A percentile compares a stretch with the other conserved stretches of the same genome.
Conservation (phyloP, 2,113 vertebrate species). For the Lagopus muta region DNA sequence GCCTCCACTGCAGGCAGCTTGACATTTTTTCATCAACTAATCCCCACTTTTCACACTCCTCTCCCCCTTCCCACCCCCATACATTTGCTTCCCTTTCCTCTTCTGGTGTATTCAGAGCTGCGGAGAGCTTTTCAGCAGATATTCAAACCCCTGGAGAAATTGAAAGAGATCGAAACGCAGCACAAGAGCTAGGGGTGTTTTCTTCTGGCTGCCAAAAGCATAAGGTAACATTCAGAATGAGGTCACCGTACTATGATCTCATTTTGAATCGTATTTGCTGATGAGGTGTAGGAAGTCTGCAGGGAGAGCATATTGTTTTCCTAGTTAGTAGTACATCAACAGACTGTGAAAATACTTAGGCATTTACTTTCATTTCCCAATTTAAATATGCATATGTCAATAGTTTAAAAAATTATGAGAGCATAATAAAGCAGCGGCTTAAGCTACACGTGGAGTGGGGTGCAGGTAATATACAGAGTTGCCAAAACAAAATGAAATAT, state of each 20-base stretch:
- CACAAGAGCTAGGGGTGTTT: slow-evolving; percentile 5
- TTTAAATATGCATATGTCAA: background rate
- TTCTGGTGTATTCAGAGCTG: slow-evolving; percentile 37
- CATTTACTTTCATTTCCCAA: background rate
- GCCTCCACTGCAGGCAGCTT: slow-evolving; percentile 61
- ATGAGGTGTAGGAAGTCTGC: background rate
- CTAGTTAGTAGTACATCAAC: background rate
- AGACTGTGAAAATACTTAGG: background rate
- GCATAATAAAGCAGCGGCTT: background rate
- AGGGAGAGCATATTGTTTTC: background rate
- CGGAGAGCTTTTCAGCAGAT: slow-evolving; percentile 54
- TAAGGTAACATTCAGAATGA: slow-evolving; percentile 51
- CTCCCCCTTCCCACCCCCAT: background rate
- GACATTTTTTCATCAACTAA: slow-evolving; percentile 67
- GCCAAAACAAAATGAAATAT: background rate
- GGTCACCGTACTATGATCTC: background rate
- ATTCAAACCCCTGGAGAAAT: slow-evolving; percentile 59
- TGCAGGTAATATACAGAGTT: background rate
- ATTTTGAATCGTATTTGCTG: slow-evolving; percentile 49
- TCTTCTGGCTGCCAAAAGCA: slow-evolving; percentile 57
- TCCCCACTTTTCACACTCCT: slow-evolving; percentile 56
- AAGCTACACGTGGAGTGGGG: background rate
- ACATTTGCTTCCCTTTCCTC: background rate
- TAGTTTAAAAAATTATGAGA: background rate
- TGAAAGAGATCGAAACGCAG: slow-evolving; percentile 47